These are phyloP conservation scores for Celastrina argiolus DNA, from an alignment of 2,888 invertebrate genomes.

Conservation along the genomic window DNA sequence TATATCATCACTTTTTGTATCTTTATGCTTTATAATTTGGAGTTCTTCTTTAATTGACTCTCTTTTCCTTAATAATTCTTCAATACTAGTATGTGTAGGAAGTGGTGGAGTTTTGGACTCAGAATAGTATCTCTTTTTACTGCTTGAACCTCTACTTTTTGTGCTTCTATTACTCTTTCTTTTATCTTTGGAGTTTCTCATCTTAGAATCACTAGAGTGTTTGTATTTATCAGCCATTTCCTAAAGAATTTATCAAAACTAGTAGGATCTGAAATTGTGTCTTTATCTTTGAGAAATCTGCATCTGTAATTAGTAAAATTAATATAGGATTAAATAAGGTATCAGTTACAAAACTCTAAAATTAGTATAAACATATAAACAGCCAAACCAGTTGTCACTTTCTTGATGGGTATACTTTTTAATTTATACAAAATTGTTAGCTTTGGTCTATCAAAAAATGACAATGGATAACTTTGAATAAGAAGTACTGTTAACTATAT, in stretches of 20 bases:
- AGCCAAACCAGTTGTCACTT: conserved; percentile 38
- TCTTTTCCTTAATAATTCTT: conserved; percentile 58
- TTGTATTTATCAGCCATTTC: conserved; percentile 50
- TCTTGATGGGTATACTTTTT: conserved; percentile 44
- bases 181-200: conserved; percentile 43
- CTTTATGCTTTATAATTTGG: conserved; percentile 46
- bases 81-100: conserved; percentile 47
- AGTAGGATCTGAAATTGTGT: conserved; percentile 34
- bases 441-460: conserved; percentile 51
- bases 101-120: conserved; percentile 65
- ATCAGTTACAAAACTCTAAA: conserved; percentile 21
- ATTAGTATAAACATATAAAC: conserved; percentile 38
- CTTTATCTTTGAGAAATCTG: conserved; percentile 22
- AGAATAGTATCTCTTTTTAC: conserved; percentile 33
- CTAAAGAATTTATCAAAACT: conserved; percentile 31
- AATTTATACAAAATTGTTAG: conserved; percentile 22
- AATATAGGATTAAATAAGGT: conserved; percentile 30
- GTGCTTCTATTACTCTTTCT: conserved; percentile 41
- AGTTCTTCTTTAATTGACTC: conserved; percentile 56
- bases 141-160: conserved; percentile 39
- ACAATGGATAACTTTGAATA: conserved; percentile 41
- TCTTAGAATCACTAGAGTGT: conserved; percentile 44
- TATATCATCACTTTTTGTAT: conserved; percentile 34
- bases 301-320: conserved; percentile 55
- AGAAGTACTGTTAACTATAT: conserved; percentile 61